These are phyloP conservation scores for Quadriops clusia DNA, from an alignment of 2,888 invertebrate genomes.

Conservation along the genomic window DNA sequence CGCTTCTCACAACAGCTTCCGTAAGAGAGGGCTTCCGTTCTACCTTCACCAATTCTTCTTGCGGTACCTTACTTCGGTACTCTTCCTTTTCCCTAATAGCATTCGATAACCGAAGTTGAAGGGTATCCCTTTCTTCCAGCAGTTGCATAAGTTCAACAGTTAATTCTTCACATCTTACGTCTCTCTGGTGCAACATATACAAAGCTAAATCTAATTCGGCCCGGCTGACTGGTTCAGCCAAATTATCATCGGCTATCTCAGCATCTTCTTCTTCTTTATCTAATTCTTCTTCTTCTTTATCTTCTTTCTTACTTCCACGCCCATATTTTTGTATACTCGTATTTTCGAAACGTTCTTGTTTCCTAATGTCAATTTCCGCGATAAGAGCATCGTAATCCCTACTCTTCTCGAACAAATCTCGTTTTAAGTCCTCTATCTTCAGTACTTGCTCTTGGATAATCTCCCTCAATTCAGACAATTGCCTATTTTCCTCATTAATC, in stretches of 20 bases:
- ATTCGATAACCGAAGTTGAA: slow-evolving; percentile 72
- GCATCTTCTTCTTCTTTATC: slow-evolving; percentile 7
- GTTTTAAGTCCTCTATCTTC: slow-evolving; percentile 61
- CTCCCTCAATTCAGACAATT: slow-evolving; percentile 44
- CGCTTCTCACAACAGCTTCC: slow-evolving; percentile 18
- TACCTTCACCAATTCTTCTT: not conserved
- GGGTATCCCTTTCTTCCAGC: slow-evolving; percentile 72
- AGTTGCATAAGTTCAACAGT: slow-evolving; percentile 73
- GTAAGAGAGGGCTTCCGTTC: slow-evolving; percentile 7
- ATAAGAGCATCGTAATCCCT: slow-evolving; percentile 44
- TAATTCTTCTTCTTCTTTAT: slow-evolving; percentile 8
- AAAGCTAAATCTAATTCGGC: slow-evolving; percentile 68
- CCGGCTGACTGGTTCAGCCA: slow-evolving; percentile 31
- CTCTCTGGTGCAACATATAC: slow-evolving; percentile 77
- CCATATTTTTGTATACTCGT: slow-evolving; percentile 11
- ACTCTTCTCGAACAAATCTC: slow-evolving; percentile 49
- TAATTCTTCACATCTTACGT: slow-evolving; percentile 75
- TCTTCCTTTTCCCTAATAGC: slow-evolving; percentile 65
- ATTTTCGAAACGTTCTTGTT: too few relatives aligned
- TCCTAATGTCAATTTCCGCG: slow-evolving; percentile 31
- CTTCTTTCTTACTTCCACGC: slow-evolving; percentile 23
- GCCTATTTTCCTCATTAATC: slow-evolving; percentile 44
- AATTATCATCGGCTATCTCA: slow-evolving; percentile 18
- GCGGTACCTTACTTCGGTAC: slow-evolving; percentile 30
- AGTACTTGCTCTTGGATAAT: slow-evolving; percentile 58